Conservation (phyloP, 2,888 invertebrate genomes). For the Ptychoptera albimana region DNA sequence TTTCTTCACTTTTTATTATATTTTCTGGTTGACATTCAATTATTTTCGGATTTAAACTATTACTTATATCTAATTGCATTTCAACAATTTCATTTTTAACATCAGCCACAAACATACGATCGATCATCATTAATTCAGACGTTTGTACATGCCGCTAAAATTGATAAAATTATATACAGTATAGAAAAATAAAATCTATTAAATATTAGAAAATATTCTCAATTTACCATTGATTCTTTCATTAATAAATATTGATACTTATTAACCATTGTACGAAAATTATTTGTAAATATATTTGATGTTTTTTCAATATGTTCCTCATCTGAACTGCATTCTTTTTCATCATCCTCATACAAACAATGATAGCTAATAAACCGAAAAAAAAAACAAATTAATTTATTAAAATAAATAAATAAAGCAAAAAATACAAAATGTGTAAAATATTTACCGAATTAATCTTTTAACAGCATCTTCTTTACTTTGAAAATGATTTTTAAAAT, state of each 20-base stretch:
- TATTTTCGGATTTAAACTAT: conserved; percentile 4
- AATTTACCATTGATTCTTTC: conserved; percentile 61
- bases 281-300: conserved; percentile 48
- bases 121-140: conserved; percentile 61
- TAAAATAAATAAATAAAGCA: background rate
- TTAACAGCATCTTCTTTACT: conserved; percentile 59
- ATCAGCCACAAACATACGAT: conserved; percentile 55
- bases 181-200: conserved; percentile 1
- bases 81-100: conserved; percentile 47
- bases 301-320: conserved; percentile 54
- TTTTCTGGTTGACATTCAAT: background rate
- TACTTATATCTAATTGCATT: conserved; percentile 34
- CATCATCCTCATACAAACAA: conserved; percentile 42
- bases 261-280: conserved; percentile 51
- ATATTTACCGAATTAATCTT: conserved; percentile 40
- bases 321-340: conserved; percentile 48
- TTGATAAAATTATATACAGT: background rate
- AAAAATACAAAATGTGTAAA: background rate
- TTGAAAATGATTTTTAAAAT: conserved; percentile 53
- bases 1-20: conserved; percentile 10
- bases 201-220: background rate
- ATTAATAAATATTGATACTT: conserved; percentile 56
- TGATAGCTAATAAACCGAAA: conserved; percentile 38
- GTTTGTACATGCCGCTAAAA: conserved; percentile 51
- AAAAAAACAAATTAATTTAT: background rate